phyloP scores from a whole-genome alignment of 1,140 invertebrate species.

The Leptinotarsa texana region DNA sequence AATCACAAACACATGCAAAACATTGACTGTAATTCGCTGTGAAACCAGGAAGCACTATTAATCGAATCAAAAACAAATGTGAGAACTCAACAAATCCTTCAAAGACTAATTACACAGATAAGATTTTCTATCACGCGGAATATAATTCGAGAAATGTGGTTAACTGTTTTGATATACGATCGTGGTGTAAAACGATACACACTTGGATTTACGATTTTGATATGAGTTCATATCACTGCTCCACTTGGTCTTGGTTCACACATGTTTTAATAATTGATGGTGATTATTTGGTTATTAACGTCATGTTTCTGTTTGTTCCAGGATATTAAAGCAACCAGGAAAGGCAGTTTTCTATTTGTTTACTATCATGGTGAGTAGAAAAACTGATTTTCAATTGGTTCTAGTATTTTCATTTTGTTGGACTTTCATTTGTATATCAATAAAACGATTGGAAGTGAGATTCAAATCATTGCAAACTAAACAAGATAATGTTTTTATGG shows the following conservation, averaged over 20 bases:
- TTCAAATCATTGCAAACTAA: no score
- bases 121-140: slow-evolving; percentile 2
- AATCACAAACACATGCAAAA: no score
- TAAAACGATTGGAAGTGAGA: no score
- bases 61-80: slow-evolving; percentile 1
- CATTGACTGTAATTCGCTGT: background rate
- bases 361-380: slow-evolving; percentile 39
- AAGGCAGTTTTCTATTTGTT: slow-evolving; percentile 35
- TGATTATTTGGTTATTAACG: slow-evolving; percentile 17
- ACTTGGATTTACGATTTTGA: slow-evolving; percentile 11
- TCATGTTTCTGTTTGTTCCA: slow-evolving; percentile 36
- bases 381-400: background rate
- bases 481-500: no score
- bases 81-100: slow-evolving; percentile 2
- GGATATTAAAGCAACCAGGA: slow-evolving; percentile 42
- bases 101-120: slow-evolving; percentile 7
- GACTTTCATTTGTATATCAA: no score
- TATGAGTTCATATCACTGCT: slow-evolving; percentile 18
- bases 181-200: slow-evolving; percentile 18
- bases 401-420: no score
- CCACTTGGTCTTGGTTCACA: slow-evolving; percentile 11
- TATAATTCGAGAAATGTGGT: slow-evolving; percentile 26
- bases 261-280: slow-evolving; percentile 12
- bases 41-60: background rate
- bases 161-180: slow-evolving; percentile 28